phyloP scores from a whole-genome alignment of 2,113 vertebrate species.

The Corvus cornix region DNA sequence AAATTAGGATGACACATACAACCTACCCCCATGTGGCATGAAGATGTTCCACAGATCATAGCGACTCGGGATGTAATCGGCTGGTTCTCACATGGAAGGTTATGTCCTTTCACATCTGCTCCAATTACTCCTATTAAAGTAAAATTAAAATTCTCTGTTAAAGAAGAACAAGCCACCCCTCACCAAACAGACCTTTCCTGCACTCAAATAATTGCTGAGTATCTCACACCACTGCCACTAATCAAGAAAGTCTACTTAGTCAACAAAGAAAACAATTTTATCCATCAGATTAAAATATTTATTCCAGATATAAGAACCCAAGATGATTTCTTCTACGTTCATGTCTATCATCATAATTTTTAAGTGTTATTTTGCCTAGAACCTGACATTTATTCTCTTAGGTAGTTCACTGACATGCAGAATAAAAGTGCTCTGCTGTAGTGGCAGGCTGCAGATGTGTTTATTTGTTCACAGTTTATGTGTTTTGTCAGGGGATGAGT shows the following conservation, averaged over 20 bases:
- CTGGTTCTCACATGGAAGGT: slow-evolving; percentile 84
- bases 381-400: neutral
- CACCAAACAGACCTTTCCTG: neutral
- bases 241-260: neutral
- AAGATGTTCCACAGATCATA: slow-evolving; percentile 95
- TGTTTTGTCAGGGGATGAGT: slow-evolving; percentile 24
- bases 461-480: slow-evolving; percentile 49
- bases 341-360: neutral
- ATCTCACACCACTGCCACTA: neutral
- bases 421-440: neutral
- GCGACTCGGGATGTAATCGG: slow-evolving; percentile 88
- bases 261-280: neutral
- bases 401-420: neutral
- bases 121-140: slow-evolving; percentile 88
- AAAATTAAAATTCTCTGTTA: neutral
- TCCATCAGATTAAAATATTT: neutral
- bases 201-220: neutral
- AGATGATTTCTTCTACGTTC: neutral
- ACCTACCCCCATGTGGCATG: slow-evolving; percentile 97
- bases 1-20: neutral
- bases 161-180: neutral
- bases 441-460: neutral
- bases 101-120: slow-evolving; percentile 85
- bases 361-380: neutral
- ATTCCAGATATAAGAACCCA: neutral